Evolutionary conservation across 2,797 vertebrate species (phyloP).

Genomic region (Glossophaga mutica): DNA sequence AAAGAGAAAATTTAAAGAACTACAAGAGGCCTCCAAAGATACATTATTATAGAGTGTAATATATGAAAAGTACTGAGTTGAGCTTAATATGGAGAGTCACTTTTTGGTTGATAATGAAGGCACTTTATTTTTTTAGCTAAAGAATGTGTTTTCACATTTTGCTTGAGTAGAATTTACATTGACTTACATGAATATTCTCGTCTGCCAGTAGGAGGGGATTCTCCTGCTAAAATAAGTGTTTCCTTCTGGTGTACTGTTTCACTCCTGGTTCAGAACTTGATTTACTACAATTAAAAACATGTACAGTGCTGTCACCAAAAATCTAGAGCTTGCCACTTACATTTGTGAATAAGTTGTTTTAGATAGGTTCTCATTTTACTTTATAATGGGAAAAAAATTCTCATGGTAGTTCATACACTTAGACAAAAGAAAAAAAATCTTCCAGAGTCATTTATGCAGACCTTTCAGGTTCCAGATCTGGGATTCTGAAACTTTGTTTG

Average conservation of each 20-base stretch:
- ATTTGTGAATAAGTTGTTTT: neutral
- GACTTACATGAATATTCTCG: slow-evolving; percentile 12
- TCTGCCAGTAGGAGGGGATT: neutral
- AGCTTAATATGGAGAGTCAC: neutral
- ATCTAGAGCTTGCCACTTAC: neutral
- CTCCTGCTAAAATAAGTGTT: slow-evolving; percentile 13
- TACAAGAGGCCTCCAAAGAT: neutral
- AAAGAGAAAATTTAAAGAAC: neutral
- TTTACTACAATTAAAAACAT: slow-evolving; percentile 1
- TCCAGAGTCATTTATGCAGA: neutral
- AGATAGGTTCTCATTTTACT: neutral
- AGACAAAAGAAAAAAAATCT: neutral
- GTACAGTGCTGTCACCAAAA: neutral
- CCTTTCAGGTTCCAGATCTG: neutral
- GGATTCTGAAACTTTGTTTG: neutral
- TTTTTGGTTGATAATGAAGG: neutral
- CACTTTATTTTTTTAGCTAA: neutral
- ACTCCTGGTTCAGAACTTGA: neutral
- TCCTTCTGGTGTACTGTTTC: neutral
- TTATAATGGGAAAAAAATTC: neutral
- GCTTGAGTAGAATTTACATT: neutral
- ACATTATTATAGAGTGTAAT: neutral
- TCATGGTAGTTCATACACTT: neutral
- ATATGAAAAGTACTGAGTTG: neutral
- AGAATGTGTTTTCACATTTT: slow-evolving; percentile 1